Evolutionary conservation across 2,888 invertebrate species (phyloP).

Genomic region (Platycnemis pennipes): DNA sequence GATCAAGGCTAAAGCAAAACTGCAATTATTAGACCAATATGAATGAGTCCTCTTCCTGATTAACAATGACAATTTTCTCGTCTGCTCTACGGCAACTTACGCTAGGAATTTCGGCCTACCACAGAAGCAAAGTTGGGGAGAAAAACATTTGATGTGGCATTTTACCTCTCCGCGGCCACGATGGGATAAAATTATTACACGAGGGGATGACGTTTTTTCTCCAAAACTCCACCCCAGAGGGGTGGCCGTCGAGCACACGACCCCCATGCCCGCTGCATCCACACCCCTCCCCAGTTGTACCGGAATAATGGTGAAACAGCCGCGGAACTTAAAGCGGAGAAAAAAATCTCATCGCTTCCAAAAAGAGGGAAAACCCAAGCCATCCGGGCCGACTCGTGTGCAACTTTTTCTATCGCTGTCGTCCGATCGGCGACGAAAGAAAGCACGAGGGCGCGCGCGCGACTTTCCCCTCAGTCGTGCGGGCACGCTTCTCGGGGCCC

Average conservation of each 20-base stretch:
- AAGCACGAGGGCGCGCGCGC: neutral
- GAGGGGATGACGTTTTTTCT: too few species aligned
- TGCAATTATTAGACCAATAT: too few species aligned
- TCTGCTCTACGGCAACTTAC: too few species aligned
- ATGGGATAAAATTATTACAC: too few species aligned
- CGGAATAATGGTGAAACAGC: neutral
- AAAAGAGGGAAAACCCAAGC: neutral
- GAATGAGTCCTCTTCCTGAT: too few species aligned
- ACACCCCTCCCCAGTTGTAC: neutral
- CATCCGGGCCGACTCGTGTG: neutral
- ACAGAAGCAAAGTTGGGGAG: too few species aligned
- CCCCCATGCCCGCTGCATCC: neutral
- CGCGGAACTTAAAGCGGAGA: neutral
- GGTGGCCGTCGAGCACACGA: neutral
- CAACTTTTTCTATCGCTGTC: neutral
- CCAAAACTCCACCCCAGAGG: too few species aligned
- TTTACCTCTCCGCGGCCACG: too few species aligned
- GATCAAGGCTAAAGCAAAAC: too few species aligned
- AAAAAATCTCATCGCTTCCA: neutral
- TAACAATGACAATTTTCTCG: too few species aligned
- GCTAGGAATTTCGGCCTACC: too few species aligned
- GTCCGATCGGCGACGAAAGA: neutral
- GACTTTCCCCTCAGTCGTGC: neutral
- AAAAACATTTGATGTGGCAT: too few species aligned
- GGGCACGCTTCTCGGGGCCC: slow-evolving; percentile 1